Conservation (phyloP, 1,140 invertebrate species). For the Steinernema feltiae region DNA sequence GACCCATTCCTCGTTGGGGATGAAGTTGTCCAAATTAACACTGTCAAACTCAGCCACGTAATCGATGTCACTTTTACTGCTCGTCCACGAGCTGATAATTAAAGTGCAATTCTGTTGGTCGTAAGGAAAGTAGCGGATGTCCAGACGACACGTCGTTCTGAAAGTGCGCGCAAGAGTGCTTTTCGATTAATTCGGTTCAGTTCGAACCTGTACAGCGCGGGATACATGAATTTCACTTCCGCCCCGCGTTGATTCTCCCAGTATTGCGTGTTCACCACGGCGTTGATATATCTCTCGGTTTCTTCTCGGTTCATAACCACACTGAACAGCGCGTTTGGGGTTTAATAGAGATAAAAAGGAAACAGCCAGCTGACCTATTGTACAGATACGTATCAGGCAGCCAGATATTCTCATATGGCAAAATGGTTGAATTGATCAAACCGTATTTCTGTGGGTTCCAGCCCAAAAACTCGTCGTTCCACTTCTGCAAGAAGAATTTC, state of each 20-base stretch:
- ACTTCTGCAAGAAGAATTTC: constrained; percentile 42
- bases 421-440: constrained; percentile 52
- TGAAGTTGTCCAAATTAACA: constrained; percentile 56
- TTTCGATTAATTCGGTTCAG: background rate
- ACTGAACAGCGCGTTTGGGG: constrained; percentile 26
- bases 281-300: constrained; percentile 56
- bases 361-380: constrained; percentile 40
- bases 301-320: constrained; percentile 58
- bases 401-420: constrained; percentile 53
- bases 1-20: constrained; percentile 58
- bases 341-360: constrained; percentile 19
- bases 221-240: constrained; percentile 57
- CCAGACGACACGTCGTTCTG: constrained; percentile 54
- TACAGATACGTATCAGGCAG: constrained; percentile 55
- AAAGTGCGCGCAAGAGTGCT: constrained; percentile 9
- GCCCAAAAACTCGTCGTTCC: constrained; percentile 56
- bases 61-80: constrained; percentile 53
- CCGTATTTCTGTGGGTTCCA: constrained; percentile 47
- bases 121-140: constrained; percentile 57
- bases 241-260: constrained; percentile 52
- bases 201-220: constrained; percentile 48
- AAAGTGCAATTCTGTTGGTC: constrained; percentile 57
- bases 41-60: constrained; percentile 50
- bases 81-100: constrained; percentile 56
- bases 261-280: constrained; percentile 54